These are phyloP conservation scores for Eubucco bourcierii DNA, from an alignment of 2,113 vertebrate species.

Conservation along the genomic window DNA sequence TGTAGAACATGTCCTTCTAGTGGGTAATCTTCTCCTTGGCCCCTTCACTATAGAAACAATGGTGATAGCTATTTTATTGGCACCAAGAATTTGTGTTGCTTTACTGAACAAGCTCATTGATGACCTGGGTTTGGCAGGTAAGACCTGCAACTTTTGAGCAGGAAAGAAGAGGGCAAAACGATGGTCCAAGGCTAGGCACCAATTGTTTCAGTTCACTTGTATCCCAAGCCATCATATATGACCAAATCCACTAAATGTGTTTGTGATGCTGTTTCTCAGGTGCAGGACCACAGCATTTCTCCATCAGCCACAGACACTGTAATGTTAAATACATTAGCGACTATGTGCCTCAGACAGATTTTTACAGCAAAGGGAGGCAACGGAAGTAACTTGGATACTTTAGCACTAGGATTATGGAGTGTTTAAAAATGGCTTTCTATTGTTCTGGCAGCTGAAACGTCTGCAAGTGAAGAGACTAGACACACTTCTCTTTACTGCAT, in stretches of 20 bases:
- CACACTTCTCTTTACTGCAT: conserved; percentile 21
- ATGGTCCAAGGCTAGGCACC: neutral
- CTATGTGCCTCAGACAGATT: neutral
- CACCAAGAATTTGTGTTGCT: neutral
- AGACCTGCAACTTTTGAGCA: neutral
- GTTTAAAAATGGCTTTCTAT: conserved; percentile 48
- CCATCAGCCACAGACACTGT: neutral
- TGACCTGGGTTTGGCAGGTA: neutral
- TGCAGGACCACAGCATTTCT: neutral
- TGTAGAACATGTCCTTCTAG: neutral
- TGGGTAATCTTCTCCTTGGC: neutral
- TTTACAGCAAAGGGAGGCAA: conserved; percentile 15
- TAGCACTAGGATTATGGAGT: conserved; percentile 2
- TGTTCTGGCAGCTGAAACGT: conserved; percentile 22
- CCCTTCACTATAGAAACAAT: neutral
- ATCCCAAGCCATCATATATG: neutral
- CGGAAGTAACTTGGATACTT: conserved; percentile 9
- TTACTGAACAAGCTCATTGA: neutral
- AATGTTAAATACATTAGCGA: conserved; percentile 24
- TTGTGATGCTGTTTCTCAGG: neutral
- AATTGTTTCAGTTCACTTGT: neutral
- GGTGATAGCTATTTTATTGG: neutral
- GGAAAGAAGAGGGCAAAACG: neutral
- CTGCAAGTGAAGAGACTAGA: conserved; percentile 39
- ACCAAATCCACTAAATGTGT: neutral